Conservation (phyloP, 2,113 vertebrate species). For the Oncorhynchus masou region DNA sequence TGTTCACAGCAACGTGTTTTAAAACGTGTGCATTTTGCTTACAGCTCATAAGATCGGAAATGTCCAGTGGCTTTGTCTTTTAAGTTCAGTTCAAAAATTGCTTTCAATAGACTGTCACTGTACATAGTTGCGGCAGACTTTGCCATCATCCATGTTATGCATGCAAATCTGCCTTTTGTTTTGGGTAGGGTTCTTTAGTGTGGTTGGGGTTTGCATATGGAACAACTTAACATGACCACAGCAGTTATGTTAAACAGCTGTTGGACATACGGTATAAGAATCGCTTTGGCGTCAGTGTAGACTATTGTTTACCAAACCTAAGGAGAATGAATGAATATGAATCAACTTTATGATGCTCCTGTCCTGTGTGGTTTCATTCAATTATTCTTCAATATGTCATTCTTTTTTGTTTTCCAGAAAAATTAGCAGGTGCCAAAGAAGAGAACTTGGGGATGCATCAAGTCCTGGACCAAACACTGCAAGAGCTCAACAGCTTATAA, state of each 20-base stretch:
- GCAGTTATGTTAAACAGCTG: slow-evolving; percentile 52
- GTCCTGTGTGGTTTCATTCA: background rate
- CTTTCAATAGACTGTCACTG: background rate
- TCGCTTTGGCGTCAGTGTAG: background rate
- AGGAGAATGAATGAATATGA: slow-evolving; percentile 6
- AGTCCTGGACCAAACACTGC: slow-evolving; percentile 93
- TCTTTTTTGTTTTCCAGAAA: slow-evolving; percentile 72
- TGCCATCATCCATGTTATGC: slow-evolving; percentile 34
- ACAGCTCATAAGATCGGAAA: background rate
- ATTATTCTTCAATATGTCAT: slow-evolving; percentile 27
- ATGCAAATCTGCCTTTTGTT: slow-evolving; percentile 31
- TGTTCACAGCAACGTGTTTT: background rate
- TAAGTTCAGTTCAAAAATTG: background rate
- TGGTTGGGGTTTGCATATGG: slow-evolving; percentile 59
- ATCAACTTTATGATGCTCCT: slow-evolving; percentile 2
- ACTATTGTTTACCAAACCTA: slow-evolving; percentile 13
- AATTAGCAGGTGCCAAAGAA: slow-evolving; percentile 88
- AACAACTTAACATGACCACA: slow-evolving; percentile 48
- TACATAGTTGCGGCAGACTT: background rate
- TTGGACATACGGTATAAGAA: slow-evolving; percentile 18
- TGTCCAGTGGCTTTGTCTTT: background rate
- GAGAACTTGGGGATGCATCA: slow-evolving; percentile 89
- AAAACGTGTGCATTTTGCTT: background rate
- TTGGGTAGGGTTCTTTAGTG: slow-evolving; percentile 13
- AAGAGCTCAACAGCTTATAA: slow-evolving; percentile 96